Evolutionary conservation across 1,140 invertebrate genomes (phyloP).

Genomic region (Trichogramma pretiosum): DNA sequence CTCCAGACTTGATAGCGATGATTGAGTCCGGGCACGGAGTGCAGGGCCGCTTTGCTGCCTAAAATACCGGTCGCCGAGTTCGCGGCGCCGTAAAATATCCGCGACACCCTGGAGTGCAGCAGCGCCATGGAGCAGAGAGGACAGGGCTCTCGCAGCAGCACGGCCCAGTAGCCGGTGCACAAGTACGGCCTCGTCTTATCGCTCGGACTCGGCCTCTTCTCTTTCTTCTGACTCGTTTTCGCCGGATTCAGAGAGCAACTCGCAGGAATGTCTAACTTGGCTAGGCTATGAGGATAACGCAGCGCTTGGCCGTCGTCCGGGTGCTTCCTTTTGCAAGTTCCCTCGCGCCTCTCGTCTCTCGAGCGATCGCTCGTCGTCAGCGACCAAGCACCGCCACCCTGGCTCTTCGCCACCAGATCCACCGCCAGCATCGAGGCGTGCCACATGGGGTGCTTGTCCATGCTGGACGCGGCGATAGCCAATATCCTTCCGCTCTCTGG

Average conservation of each 20-base stretch:
- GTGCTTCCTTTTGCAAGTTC: slow-evolving; percentile 14
- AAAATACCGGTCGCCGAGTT: slow-evolving; percentile 59
- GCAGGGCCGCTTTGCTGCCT: slow-evolving; percentile 62
- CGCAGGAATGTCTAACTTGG: slow-evolving; percentile 21
- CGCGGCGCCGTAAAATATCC: slow-evolving; percentile 68
- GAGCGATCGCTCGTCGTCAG: slow-evolving; percentile 9
- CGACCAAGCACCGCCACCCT: slow-evolving; percentile 70
- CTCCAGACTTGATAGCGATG: slow-evolving; percentile 81
- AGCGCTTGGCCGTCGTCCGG: slow-evolving; percentile 17
- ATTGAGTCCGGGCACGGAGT: slow-evolving; percentile 72
- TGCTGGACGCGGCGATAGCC: slow-evolving; percentile 55
- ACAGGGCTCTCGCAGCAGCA: slow-evolving; percentile 79
- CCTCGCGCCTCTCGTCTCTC: slow-evolving; percentile 1
- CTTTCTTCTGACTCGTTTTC: slow-evolving; percentile 15
- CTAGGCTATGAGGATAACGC: slow-evolving; percentile 29
- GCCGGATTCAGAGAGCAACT: slow-evolving; percentile 1
- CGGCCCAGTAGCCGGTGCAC: slow-evolving; percentile 83
- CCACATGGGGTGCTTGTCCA: slow-evolving; percentile 61
- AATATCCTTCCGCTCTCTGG: slow-evolving; percentile 53
- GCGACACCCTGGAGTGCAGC: slow-evolving; percentile 73
- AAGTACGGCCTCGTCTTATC: slow-evolving; percentile 62
- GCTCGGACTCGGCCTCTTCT: slow-evolving; percentile 14
- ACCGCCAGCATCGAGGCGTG: slow-evolving; percentile 81
- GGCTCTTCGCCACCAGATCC: slow-evolving; percentile 72
- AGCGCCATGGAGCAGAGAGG: slow-evolving; percentile 91